A percentile compares a stretch with the other conserved stretches of the same genome.
Conservation (phyloP, 2,113 vertebrate genomes). For the Eublepharis macularius region DNA sequence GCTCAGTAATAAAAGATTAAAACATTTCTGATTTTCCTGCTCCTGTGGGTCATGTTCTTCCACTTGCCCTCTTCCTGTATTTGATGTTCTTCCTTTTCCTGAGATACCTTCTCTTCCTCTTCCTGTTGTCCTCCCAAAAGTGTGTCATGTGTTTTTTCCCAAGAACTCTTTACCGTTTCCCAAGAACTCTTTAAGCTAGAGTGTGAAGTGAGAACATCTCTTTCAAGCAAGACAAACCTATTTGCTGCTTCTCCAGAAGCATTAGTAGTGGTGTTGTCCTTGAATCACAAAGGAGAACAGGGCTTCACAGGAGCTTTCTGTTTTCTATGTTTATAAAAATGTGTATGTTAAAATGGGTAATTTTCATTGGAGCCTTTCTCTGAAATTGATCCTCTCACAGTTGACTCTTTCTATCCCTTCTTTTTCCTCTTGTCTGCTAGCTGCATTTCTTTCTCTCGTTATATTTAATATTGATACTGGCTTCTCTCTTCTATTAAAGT, state of each 20-base stretch:
- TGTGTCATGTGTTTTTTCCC: too few species aligned
- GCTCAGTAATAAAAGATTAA: too few species aligned
- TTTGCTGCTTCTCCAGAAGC: slow-evolving; percentile 30
- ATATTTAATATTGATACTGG: slow-evolving; percentile 47
- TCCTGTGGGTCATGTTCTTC: too few species aligned
- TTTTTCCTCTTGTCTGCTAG: slow-evolving; percentile 25
- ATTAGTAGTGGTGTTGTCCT: slow-evolving; percentile 37
- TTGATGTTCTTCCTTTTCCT: too few species aligned
- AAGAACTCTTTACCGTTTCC: too few species aligned
- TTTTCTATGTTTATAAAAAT: slow-evolving; percentile 36
- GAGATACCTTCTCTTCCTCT: too few species aligned
- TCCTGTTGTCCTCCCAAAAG: too few species aligned
- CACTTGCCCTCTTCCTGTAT: too few species aligned
- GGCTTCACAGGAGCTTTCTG: slow-evolving; percentile 26
- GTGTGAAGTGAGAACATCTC: slow-evolving; percentile 21
- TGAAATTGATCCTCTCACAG: slow-evolving; percentile 29
- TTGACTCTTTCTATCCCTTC: neutral
- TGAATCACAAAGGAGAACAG: slow-evolving; percentile 17
- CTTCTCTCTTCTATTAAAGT: slow-evolving; percentile 58
- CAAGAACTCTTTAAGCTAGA: too few species aligned
- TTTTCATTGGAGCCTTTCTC: slow-evolving; percentile 41
- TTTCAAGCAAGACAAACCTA: slow-evolving; percentile 33
- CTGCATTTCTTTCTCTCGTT: slow-evolving; percentile 50
- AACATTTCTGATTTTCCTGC: too few species aligned
- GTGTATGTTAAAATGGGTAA: slow-evolving; percentile 23